phyloP scores from a whole-genome alignment of 2,888 invertebrate genomes.

The Drosophila dives region DNA sequence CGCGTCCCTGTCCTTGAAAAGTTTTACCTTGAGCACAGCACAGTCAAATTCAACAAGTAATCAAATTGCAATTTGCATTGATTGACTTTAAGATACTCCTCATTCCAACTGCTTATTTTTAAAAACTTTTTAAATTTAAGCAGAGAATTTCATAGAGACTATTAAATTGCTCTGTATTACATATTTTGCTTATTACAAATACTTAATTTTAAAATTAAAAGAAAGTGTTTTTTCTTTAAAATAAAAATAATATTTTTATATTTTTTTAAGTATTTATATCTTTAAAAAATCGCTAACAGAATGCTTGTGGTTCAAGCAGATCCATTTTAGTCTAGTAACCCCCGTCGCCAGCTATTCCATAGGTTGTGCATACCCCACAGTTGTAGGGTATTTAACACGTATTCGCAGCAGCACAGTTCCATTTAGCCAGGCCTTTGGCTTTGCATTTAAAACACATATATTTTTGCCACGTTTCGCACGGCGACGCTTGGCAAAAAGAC shows the following conservation, averaged over 20 bases:
- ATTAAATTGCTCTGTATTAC: no score
- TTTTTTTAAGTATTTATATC: background rate
- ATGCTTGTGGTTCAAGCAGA: background rate
- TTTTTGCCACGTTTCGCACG: constrained; percentile 61
- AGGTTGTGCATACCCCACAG: background rate
- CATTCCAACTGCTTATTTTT: background rate
- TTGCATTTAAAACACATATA: constrained; percentile 63
- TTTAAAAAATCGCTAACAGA: background rate
- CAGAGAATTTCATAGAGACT: no score
- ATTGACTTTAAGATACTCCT: constrained; percentile 18
- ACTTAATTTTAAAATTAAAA: no score
- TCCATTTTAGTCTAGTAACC: no score
- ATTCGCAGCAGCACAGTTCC: constrained; percentile 18
- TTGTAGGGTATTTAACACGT: constrained; percentile 27
- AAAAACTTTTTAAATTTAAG: no score
- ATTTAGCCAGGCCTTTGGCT: constrained; percentile 27
- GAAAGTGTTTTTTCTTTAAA: no score
- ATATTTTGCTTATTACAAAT: no score
- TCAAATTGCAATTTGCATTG: background rate
- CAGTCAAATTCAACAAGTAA: constrained; percentile 65
- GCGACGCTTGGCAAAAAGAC: constrained; percentile 45
- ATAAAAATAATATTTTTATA: no score
- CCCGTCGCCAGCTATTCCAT: background rate
- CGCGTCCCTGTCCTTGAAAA: constrained; percentile 52
- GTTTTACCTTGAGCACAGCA: constrained; percentile 57